Conservation (phyloP, 2,113 vertebrate genomes). For the Lipophrys pholis region DNA sequence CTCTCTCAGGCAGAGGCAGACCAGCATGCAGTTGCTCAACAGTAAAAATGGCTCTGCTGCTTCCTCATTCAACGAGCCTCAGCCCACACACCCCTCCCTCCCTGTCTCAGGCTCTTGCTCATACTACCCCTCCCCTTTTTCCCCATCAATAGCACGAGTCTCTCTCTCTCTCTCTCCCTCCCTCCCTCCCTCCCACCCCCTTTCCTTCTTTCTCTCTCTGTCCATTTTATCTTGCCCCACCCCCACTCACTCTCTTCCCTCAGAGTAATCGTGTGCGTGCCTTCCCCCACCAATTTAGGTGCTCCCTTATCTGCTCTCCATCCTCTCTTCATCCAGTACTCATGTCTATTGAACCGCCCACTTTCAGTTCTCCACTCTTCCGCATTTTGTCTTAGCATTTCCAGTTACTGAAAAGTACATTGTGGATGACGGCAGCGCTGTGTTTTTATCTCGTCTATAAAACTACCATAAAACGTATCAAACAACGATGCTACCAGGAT, state of each 20-base stretch:
- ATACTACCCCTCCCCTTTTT: constrained; percentile 69
- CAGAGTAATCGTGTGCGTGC: constrained; percentile 58
- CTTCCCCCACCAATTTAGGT: constrained; percentile 66
- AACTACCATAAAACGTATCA: too few species aligned
- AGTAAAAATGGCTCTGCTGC: constrained; percentile 86
- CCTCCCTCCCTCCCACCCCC: constrained; percentile 65
- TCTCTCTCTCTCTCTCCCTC: constrained; percentile 54
- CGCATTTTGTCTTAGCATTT: too few species aligned
- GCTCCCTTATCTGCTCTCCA: constrained; percentile 54
- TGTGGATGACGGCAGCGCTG: too few species aligned
- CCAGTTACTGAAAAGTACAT: too few species aligned
- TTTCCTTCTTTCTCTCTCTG: constrained; percentile 67
- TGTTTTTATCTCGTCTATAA: too few species aligned
- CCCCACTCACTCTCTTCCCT: constrained; percentile 67
- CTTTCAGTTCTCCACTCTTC: too few species aligned
- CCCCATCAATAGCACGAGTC: constrained; percentile 75
- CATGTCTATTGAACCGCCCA: neutral
- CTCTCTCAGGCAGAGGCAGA: constrained; percentile 65
- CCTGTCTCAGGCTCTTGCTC: constrained; percentile 62
- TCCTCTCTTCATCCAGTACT: constrained; percentile 18
- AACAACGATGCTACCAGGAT: too few species aligned
- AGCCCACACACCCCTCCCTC: constrained; percentile 80
- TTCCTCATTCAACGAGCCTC: constrained; percentile 85
- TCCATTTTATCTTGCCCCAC: constrained; percentile 76
- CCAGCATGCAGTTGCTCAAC: constrained; percentile 84